A percentile compares a stretch with the other conserved stretches of the same genome.
Evolutionary conservation across 2,888 invertebrate genomes (phyloP).

Genomic region (Cryptus armator): DNA sequence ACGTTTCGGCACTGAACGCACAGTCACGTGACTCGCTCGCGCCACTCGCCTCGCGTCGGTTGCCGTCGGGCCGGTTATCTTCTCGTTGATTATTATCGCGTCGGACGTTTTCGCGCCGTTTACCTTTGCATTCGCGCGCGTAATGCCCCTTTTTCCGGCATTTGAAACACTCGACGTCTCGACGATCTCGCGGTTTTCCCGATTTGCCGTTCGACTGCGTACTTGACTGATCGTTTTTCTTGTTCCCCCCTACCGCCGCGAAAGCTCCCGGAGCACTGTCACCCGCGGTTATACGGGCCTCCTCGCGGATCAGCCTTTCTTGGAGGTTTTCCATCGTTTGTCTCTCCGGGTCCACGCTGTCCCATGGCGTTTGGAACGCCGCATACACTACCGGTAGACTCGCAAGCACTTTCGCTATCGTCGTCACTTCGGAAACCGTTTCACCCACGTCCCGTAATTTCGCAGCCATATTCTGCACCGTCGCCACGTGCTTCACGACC

Average conservation of each 20-base stretch:
- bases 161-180: no score
- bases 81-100: neutral
- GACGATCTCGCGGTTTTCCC: no score
- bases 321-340: conserved; percentile 58
- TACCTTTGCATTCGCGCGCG: conserved; percentile 3
- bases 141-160: no score
- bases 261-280: conserved; percentile 36
- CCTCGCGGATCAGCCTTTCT: conserved; percentile 58
- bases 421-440: conserved; percentile 32
- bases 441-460: conserved; percentile 53
- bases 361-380: conserved; percentile 64
- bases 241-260: no score
- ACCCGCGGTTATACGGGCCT: conserved; percentile 8
- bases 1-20: conserved; percentile 22
- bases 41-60: neutral
- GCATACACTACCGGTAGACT: conserved; percentile 56
- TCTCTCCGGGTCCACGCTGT: conserved; percentile 7
- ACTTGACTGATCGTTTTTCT: no score
- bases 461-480: conserved; percentile 59
- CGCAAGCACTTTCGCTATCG: conserved; percentile 65
- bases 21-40: conserved; percentile 28
- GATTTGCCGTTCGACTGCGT: no score
- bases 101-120: conserved; percentile 15
- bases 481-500: conserved; percentile 60
- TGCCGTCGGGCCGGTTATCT: neutral